Base-by-base conservation (phyloP, 2,888 invertebrate species). In the Copidosoma aretas region DNA sequence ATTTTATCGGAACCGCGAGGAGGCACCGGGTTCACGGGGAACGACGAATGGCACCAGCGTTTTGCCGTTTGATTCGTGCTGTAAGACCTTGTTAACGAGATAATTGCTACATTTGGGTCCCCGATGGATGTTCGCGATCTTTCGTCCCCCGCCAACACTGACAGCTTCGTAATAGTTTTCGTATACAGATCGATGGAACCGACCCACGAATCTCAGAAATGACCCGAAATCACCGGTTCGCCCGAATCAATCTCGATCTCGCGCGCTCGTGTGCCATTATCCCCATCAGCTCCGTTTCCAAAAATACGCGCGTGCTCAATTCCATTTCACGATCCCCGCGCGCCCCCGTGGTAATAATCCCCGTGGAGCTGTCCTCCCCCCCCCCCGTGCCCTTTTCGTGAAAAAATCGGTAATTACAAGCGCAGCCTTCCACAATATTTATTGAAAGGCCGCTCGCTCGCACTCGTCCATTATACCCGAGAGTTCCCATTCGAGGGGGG, bases 321-420 rank as follows among this genome's bases (percentile, higher is more conserved):
- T 32, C 4, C 32, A 32, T 32, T 32, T 8, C 32, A 32, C 32
- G 32, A 32, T 32, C 8, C 8, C 32, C 32, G 8, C n/a, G n/a
- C n/a, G n/a, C n/a, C n/a, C n/a, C n/a, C n/a, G n/a, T n/a, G n/a
- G n/a, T n/a, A n/a, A n/a, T 53, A 22, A 12, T 22, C 53, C n/a
- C 41, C 41, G 41, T 41, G 14, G 8, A 8, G 41, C 43, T 15
- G 19, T n/a, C 14, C 25, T 24, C 24, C 22, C 24, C 8, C 54
- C 24, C 15, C 24, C 24, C 15, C 25, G 2, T 54, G 43, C 14
- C 52, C 60, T 67, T 67, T 67, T 70, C 67, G 57, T 14, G 43
- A 43, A 24, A 58, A 62, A 67, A 67, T 70, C 67, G 58, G 64
- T 70, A 70, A 70, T 70, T 67, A 61, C 61, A 19, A 22, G 39